phyloP scores from a whole-genome alignment of 2,888 invertebrate genomes.

The Phyto melanocephala region DNA sequence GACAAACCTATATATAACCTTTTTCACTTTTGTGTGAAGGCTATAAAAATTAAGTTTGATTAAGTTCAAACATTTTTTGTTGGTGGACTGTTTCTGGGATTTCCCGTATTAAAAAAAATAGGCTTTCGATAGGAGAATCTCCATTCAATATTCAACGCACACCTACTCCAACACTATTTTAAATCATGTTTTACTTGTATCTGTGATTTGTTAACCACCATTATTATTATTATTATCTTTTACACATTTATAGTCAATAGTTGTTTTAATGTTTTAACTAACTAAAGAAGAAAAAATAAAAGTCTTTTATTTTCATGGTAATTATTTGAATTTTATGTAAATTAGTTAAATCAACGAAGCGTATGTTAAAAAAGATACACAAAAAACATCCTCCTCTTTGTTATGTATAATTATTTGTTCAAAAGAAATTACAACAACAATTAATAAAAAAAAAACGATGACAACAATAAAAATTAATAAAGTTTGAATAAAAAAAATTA shows the following conservation, averaged over 20 bases:
- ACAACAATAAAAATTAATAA: not conserved
- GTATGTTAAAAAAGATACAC: slow-evolving; percentile 34
- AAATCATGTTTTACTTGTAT: slow-evolving; percentile 4
- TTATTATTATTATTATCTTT: no score
- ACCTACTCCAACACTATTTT: not conserved
- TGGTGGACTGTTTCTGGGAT: no score
- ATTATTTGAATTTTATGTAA: slow-evolving; percentile 62
- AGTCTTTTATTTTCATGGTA: not conserved
- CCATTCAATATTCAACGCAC: not conserved
- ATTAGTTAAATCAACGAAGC: slow-evolving; percentile 70
- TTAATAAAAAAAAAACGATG: slow-evolving; percentile 10
- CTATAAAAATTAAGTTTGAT: no score
- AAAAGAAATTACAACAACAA: slow-evolving; percentile 49
- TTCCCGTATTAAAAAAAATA: no score
- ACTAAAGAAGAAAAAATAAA: not conserved
- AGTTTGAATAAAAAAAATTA: not conserved
- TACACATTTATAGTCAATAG: slow-evolving; percentile 29
- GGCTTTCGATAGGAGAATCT: no score
- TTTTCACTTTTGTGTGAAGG: no score
- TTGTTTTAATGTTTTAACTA: not conserved
- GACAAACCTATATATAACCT: no score
- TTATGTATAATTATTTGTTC: slow-evolving; percentile 50
- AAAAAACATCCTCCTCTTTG: slow-evolving; percentile 7
- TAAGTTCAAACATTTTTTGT: no score
- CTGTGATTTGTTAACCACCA: slow-evolving; percentile 2